A percentile compares a stretch with the other conserved stretches of the same genome.
phyloP scores from a whole-genome alignment of 2,797 vertebrate species.

The Peromyscus attwateri region DNA sequence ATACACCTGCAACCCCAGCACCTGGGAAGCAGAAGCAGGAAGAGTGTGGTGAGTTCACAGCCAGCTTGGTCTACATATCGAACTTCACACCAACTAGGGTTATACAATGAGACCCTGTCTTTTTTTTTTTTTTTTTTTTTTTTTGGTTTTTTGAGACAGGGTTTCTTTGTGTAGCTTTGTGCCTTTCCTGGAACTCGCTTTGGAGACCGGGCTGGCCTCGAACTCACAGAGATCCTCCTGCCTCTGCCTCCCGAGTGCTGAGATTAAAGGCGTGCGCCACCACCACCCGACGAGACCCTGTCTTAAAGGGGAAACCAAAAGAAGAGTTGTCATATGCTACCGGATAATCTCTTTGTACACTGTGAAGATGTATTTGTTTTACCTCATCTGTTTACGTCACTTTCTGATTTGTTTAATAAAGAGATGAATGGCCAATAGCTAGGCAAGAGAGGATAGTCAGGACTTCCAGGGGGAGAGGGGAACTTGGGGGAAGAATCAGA shows the following conservation, averaged over 20 bases:
- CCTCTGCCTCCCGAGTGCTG: no score
- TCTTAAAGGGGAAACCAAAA: neutral
- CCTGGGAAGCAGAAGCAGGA: neutral
- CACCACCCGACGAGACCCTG: neutral
- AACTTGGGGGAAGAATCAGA: neutral
- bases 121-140: no score
- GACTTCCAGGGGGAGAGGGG: neutral
- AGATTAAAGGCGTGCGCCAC: no score
- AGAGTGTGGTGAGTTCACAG: neutral
- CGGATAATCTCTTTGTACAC: neutral
- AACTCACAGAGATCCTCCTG: no score
- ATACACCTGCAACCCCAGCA: neutral
- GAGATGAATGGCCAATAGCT: neutral
- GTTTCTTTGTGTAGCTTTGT: no score
- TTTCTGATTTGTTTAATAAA: neutral
- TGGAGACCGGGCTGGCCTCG: no score
- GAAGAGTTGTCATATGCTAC: neutral
- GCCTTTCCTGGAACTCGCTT: no score
- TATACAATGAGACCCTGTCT: neutral
- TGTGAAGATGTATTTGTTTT: neutral
- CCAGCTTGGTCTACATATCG: neutral
- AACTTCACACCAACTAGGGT: neutral
- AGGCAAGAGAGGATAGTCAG: neutral
- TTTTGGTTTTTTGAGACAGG: no score
- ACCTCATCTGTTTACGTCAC: neutral